A percentile compares a stretch with the other conserved stretches of the same genome.
Evolutionary conservation across 2,797 vertebrate species (phyloP).

Genomic region (Gouania willdenowi): DNA sequence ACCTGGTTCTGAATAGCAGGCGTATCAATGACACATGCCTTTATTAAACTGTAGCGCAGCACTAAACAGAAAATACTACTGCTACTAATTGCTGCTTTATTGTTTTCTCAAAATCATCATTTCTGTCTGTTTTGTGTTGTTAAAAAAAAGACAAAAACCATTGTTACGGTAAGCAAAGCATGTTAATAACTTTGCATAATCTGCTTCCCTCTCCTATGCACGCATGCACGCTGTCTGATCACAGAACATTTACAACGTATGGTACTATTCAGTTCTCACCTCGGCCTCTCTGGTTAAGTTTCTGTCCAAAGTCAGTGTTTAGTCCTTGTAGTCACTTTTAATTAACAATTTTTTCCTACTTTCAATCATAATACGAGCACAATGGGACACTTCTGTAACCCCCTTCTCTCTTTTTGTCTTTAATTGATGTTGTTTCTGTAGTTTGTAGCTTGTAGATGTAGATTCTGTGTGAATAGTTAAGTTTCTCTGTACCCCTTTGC

Average conservation of each 20-base stretch:
- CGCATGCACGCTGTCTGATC: slow-evolving; percentile 70
- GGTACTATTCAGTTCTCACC: slow-evolving; percentile 69
- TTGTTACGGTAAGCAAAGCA: slow-evolving; percentile 70
- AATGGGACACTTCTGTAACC: slow-evolving; percentile 15
- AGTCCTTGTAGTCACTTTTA: slow-evolving; percentile 40
- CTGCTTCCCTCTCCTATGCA: slow-evolving; percentile 65
- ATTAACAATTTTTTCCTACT: slow-evolving; percentile 27
- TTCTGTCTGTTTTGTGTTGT: slow-evolving; percentile 59
- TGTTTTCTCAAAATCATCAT: slow-evolving; percentile 64
- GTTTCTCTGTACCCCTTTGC: slow-evolving; percentile 17
- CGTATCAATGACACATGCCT: slow-evolving; percentile 12
- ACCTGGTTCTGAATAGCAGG: slow-evolving; percentile 6
- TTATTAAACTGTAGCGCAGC: slow-evolving; percentile 7
- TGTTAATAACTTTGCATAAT: slow-evolving; percentile 60
- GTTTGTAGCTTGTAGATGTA: slow-evolving; percentile 29
- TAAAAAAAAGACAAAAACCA: slow-evolving; percentile 65
- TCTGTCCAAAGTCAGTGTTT: slow-evolving; percentile 57
- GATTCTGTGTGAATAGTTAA: slow-evolving; percentile 30
- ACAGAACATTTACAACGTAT: slow-evolving; percentile 69
- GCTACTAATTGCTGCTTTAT: slow-evolving; percentile 54
- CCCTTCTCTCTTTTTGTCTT: slow-evolving; percentile 15
- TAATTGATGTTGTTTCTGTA: slow-evolving; percentile 23
- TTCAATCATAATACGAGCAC: slow-evolving; percentile 26
- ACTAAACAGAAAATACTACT: slow-evolving; percentile 39
- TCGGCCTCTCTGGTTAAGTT: slow-evolving; percentile 65